Evolutionary conservation across 1,140 invertebrate genomes (phyloP).

Genomic region (Euschistus heros): DNA sequence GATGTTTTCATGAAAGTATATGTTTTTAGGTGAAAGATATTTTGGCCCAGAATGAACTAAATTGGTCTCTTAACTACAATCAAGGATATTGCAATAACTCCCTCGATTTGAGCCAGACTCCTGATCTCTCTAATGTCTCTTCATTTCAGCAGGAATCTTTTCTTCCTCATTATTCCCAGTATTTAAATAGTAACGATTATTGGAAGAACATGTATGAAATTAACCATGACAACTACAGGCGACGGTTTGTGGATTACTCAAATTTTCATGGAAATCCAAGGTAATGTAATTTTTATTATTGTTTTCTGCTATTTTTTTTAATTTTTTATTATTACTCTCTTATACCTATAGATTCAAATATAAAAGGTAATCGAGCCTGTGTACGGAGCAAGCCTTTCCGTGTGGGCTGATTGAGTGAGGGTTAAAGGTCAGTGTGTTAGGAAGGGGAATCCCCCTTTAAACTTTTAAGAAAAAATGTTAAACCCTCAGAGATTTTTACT

Average conservation of each 20-base stretch:
- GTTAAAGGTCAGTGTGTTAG: too few species aligned
- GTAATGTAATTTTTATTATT: neutral
- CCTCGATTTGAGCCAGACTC: neutral
- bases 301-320: too few species aligned
- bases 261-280: neutral
- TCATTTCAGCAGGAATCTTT: neutral
- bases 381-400: too few species aligned
- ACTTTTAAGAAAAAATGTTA: too few species aligned
- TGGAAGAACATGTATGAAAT: neutral
- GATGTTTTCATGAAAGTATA: neutral
- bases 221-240: neutral
- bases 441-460: too few species aligned
- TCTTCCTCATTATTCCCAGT: neutral
- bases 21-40: neutral
- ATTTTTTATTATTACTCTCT: too few species aligned
- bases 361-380: too few species aligned
- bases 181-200: neutral
- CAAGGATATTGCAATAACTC: neutral
- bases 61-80: neutral
- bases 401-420: too few species aligned
- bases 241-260: neutral
- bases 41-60: neutral
- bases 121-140: neutral
- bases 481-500: too few species aligned
- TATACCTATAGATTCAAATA: too few species aligned